phyloP scores from a whole-genome alignment of 2,797 vertebrate species.

The Acanthurus tractus region DNA sequence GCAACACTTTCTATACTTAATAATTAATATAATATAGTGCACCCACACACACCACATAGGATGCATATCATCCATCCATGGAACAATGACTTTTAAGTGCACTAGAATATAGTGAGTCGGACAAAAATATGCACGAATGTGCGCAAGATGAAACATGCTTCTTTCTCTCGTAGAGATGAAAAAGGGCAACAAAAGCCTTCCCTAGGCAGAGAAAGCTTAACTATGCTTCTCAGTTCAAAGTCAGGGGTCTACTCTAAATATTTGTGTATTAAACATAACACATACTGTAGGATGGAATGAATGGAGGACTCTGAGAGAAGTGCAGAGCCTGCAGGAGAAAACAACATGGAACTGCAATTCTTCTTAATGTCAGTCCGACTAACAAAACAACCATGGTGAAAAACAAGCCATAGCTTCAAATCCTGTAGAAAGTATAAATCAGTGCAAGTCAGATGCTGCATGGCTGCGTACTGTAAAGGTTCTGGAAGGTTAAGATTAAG shows the following conservation, averaged over 20 bases:
- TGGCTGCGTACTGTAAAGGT: slow-evolving; percentile 15
- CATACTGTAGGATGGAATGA: slow-evolving; percentile 66
- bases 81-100: slow-evolving; percentile 80
- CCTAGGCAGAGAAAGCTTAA: slow-evolving; percentile 68
- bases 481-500: slow-evolving; percentile 12
- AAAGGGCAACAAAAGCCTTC: slow-evolving; percentile 72
- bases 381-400: slow-evolving; percentile 71
- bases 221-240: slow-evolving; percentile 79
- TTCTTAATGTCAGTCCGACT: slow-evolving; percentile 73
- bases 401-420: slow-evolving; percentile 67
- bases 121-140: slow-evolving; percentile 72
- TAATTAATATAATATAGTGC: slow-evolving; percentile 79
- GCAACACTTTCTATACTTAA: slow-evolving; percentile 79
- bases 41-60: slow-evolving; percentile 67
- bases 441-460: slow-evolving; percentile 18
- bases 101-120: slow-evolving; percentile 60
- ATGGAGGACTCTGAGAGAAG: slow-evolving; percentile 65
- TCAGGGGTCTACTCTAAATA: slow-evolving; percentile 81
- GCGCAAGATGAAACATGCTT: slow-evolving; percentile 69
- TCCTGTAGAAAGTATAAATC: slow-evolving; percentile 51
- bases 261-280: slow-evolving; percentile 80
- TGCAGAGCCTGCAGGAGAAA: slow-evolving; percentile 75
- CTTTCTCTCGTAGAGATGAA: slow-evolving; percentile 58
- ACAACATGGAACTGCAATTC: slow-evolving; percentile 65
- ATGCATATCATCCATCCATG: slow-evolving; percentile 72